Evolutionary conservation across 2,113 vertebrate species (phyloP).

Genomic region (Aptenodytes patagonicus): DNA sequence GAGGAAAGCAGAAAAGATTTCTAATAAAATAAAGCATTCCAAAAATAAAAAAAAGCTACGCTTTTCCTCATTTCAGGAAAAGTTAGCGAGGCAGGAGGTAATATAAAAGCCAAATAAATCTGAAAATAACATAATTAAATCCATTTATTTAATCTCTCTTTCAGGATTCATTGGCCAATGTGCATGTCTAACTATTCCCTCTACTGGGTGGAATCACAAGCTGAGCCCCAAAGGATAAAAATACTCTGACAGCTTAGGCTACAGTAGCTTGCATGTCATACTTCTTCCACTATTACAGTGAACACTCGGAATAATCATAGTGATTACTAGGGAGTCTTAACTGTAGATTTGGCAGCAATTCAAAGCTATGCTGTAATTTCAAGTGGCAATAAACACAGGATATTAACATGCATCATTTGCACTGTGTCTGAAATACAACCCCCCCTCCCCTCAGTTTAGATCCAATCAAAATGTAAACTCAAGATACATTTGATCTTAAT

Average conservation of each 20-base stretch:
- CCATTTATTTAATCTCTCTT: constrained; percentile 1
- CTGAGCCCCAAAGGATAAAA: neutral
- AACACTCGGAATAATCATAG: constrained; percentile 49
- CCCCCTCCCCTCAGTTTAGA: neutral
- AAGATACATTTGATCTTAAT: constrained; percentile 53
- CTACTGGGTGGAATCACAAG: neutral
- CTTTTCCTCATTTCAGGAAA: neutral
- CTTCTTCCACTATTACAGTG: neutral
- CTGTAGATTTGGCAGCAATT: constrained; percentile 42
- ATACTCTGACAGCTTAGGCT: neutral
- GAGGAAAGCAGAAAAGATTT: neutral
- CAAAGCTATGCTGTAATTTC: constrained; percentile 50
- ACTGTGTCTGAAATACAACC: constrained; percentile 19
- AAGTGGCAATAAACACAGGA: constrained; percentile 54
- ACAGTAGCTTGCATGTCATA: neutral
- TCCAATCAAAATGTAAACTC: constrained; percentile 47
- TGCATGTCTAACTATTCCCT: neutral
- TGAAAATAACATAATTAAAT: constrained; percentile 3
- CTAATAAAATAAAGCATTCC: neutral
- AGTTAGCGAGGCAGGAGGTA: neutral
- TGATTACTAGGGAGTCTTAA: constrained; percentile 53
- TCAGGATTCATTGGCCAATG: neutral
- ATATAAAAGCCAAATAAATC: constrained; percentile 9
- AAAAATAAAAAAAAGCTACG: neutral
- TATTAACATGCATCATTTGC: constrained; percentile 50